Evolutionary conservation across 2,888 invertebrate genomes (phyloP).

Genomic region (Notocelia uddmanniana): DNA sequence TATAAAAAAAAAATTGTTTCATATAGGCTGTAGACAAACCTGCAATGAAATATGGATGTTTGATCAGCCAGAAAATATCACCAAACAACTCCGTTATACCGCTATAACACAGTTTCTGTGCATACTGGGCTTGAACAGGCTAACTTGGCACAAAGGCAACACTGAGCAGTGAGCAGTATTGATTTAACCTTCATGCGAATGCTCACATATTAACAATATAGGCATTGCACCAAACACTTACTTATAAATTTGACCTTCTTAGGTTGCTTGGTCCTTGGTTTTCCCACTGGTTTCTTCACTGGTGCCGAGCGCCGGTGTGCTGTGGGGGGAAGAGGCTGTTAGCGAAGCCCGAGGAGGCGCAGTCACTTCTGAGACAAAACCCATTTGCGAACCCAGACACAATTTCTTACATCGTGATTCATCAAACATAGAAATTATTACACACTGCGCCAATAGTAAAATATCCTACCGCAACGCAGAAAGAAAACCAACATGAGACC

Average conservation of each 20-base stretch:
- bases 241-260: constrained; percentile 96
- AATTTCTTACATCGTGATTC: background rate
- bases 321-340: constrained; percentile 61
- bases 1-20: no score
- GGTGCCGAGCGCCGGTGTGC: constrained; percentile 87
- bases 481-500: constrained; percentile 8
- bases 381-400: background rate
- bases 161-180: constrained; percentile 35
- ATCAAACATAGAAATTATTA: constrained; percentile 3
- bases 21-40: no score
- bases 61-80: background rate
- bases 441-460: constrained; percentile 21
- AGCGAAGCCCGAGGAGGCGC: constrained; percentile 51
- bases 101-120: background rate
- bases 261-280: constrained; percentile 94
- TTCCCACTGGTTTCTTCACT: constrained; percentile 92
- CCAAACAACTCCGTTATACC: background rate
- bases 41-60: no score
- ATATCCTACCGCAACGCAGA: constrained; percentile 10
- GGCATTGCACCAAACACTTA: constrained; percentile 85
- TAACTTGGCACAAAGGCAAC: constrained; percentile 36
- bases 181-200: constrained; percentile 37
- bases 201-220: constrained; percentile 29
- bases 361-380: constrained; percentile 38
- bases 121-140: constrained; percentile 33